Percentiles rank a stretch among this genome's conserved stretches.
phyloP scores from a whole-genome alignment of 2,113 vertebrate species.

The Larimichthys crocea region DNA sequence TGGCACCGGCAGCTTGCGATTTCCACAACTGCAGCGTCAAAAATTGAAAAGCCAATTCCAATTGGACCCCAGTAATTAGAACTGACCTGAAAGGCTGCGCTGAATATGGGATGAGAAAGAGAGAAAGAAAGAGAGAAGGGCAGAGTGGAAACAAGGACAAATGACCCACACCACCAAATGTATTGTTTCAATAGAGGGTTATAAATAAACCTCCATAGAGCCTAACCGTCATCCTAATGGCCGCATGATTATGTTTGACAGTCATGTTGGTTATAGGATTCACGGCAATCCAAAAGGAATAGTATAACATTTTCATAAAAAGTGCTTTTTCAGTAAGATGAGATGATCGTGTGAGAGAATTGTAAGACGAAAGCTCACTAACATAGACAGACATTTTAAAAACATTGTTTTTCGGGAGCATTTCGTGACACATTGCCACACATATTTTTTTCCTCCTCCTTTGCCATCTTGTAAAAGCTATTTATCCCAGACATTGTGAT shows the following conservation, averaged over 20 bases:
- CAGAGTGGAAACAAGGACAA: conserved; percentile 65
- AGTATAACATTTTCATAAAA: background rate
- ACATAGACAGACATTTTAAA: background rate
- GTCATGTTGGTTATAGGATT: background rate
- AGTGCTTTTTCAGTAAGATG: background rate
- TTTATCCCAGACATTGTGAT: background rate
- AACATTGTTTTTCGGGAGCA: background rate
- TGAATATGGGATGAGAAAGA: conserved; percentile 74
- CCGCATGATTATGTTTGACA: conserved; percentile 48
- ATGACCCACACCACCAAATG: conserved; percentile 54
- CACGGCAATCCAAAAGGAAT: background rate
- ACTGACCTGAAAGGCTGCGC: conserved; percentile 77
- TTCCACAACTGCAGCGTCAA: conserved; percentile 73
- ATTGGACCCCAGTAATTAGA: conserved; percentile 82
- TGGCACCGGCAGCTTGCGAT: conserved; percentile 58
- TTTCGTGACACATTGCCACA: too few species aligned
- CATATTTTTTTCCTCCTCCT: background rate
- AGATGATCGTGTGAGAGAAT: background rate
- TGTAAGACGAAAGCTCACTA: background rate
- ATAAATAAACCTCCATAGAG: conserved; percentile 21
- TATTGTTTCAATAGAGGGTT: conserved; percentile 5
- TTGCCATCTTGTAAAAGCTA: background rate
- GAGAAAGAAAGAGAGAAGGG: conserved; percentile 40
- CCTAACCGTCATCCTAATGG: conserved; percentile 26
- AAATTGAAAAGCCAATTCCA: conserved; percentile 86